phyloP scores from a whole-genome alignment of 35 echinoderm and acorn worm genomes.

The Ophioderma brevispina region DNA sequence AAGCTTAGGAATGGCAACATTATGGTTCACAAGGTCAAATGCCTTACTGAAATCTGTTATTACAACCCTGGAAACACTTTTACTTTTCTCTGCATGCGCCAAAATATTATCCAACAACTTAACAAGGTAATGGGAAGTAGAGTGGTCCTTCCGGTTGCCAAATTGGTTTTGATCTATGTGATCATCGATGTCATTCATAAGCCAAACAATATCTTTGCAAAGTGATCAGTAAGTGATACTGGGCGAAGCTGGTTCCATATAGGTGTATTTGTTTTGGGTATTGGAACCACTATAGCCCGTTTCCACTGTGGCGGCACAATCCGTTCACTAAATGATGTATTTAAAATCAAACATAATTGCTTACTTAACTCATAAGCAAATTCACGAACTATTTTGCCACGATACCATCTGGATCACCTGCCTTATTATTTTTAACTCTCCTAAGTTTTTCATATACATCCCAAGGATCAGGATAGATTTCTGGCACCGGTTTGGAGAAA shows the following conservation, averaged over 20 bases:
- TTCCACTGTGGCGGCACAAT: constrained; percentile 26
- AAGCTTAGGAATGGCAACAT: constrained; percentile 31
- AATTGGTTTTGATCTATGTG: constrained; percentile 37
- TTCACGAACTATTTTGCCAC: too few species aligned
- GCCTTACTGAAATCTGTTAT: constrained; percentile 40
- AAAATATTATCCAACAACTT: constrained; percentile 12
- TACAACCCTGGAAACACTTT: constrained; percentile 29
- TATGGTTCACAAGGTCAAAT: constrained; percentile 45
- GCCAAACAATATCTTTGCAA: constrained; percentile 15
- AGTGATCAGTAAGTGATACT: constrained; percentile 50
- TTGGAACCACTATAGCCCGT: constrained; percentile 49
- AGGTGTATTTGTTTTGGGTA: constrained; percentile 39
- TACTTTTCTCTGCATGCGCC: background rate
- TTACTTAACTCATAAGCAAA: too few species aligned
- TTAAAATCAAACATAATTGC: constrained; percentile 3
- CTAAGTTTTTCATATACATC: too few species aligned
- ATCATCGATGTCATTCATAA: constrained; percentile 18
- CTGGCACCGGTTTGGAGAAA: too few species aligned
- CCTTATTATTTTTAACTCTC: too few species aligned
- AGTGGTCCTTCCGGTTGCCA: constrained; percentile 31
- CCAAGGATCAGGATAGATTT: too few species aligned
- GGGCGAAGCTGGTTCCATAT: constrained; percentile 35
- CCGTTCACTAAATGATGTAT: constrained; percentile 7
- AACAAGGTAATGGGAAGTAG: constrained; percentile 35
- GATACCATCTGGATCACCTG: too few species aligned